Conservation (phyloP, 2,113 vertebrate genomes). For the Xyliphius kryptos region DNA sequence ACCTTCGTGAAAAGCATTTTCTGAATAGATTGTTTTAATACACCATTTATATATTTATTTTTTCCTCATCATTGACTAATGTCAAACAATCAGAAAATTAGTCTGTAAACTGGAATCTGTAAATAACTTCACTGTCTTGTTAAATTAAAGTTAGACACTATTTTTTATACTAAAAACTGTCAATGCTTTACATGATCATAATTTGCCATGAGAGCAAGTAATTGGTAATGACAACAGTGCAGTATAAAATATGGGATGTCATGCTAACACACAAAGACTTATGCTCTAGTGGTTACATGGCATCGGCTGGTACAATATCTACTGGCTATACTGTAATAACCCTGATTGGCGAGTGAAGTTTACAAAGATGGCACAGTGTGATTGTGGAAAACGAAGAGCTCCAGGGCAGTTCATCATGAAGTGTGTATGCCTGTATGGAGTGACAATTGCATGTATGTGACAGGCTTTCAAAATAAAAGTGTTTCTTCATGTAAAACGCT, state of each 20-base stretch:
- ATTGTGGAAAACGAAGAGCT: constrained; percentile 31
- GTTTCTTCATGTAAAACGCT: constrained; percentile 45
- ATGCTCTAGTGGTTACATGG: constrained; percentile 65
- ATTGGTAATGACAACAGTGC: constrained; percentile 74
- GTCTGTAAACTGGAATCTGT: too few relatives aligned
- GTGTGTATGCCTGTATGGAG: constrained; percentile 24
- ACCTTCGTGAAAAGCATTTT: too few relatives aligned
- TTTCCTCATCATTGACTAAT: too few relatives aligned
- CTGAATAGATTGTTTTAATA: too few relatives aligned
- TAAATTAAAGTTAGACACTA: too few relatives aligned
- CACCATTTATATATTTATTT: too few relatives aligned
- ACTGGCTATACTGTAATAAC: constrained; percentile 65
- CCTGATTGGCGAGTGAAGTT: constrained; percentile 60
- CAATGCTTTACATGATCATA: constrained; percentile 43
- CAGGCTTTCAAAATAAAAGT: constrained; percentile 43
- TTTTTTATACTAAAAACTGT: too few relatives aligned
- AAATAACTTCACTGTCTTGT: too few relatives aligned
- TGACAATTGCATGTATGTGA: constrained; percentile 32
- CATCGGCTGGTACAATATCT: constrained; percentile 63
- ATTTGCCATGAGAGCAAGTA: constrained; percentile 62
- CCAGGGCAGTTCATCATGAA: constrained; percentile 19
- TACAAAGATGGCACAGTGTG: constrained; percentile 46
- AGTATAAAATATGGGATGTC: constrained; percentile 64
- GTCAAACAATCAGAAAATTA: too few relatives aligned
- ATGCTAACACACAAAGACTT: constrained; percentile 64